These are phyloP conservation scores for Steinernema scapterisci DNA, from an alignment of 2,888 invertebrate genomes.

Conservation along the genomic window DNA sequence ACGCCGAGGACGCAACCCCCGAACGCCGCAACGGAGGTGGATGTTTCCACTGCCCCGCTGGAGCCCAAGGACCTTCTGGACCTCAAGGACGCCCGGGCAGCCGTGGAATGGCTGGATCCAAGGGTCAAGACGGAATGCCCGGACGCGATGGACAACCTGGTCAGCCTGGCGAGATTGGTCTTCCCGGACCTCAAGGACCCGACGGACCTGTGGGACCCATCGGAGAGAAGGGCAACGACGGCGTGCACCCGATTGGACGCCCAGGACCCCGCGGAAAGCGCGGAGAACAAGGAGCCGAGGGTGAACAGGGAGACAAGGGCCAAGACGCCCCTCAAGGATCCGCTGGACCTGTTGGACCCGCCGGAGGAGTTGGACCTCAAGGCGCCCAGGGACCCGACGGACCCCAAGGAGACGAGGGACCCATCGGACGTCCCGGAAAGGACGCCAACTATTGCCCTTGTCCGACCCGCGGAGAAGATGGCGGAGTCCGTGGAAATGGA, in stretches of 20 bases:
- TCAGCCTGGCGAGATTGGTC: slow-evolving; percentile 39
- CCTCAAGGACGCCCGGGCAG: slow-evolving; percentile 46
- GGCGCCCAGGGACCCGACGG: slow-evolving; percentile 40
- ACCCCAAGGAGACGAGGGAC: slow-evolving; percentile 57
- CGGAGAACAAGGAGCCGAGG: slow-evolving; percentile 41
- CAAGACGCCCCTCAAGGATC: slow-evolving; percentile 33
- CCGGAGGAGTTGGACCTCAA: slow-evolving; percentile 34
- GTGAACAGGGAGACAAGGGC: slow-evolving; percentile 29
- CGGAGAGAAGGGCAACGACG: slow-evolving; percentile 61
- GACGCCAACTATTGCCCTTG: slow-evolving; percentile 65
- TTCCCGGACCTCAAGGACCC: slow-evolving; percentile 61
- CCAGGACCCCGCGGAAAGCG: slow-evolving; percentile 61
- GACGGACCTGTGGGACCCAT: slow-evolving; percentile 62
- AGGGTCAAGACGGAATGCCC: slow-evolving; percentile 12
- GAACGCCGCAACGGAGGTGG: slow-evolving; percentile 53
- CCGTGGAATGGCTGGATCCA: slow-evolving; percentile 4
- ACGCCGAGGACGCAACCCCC: slow-evolving; percentile 63
- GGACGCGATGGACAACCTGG: slow-evolving; percentile 29
- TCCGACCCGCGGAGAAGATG: slow-evolving; percentile 41
- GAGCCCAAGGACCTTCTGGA: slow-evolving; percentile 61
- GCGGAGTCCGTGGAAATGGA: slow-evolving; percentile 31
- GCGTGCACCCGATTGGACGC: slow-evolving; percentile 60
- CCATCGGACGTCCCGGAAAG: slow-evolving; percentile 58
- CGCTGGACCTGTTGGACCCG: slow-evolving; percentile 49
- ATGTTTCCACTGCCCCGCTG: slow-evolving; percentile 66